Evolutionary conservation across 2,888 invertebrate species (phyloP).

Genomic region (Apocheima hispidaria): DNA sequence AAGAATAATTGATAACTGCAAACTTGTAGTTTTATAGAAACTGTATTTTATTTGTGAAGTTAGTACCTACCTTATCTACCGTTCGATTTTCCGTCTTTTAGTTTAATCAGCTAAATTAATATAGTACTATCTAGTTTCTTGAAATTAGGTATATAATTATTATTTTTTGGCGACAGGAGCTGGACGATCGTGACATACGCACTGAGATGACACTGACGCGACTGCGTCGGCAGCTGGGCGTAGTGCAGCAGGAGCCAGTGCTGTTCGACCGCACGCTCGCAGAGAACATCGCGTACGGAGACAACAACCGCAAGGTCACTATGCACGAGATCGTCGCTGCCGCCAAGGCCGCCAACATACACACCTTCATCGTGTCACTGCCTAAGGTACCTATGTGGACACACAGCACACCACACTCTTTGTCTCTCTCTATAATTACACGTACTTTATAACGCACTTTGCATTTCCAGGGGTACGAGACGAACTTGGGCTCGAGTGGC

Average conservation of each 20-base stretch:
- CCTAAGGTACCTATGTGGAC: constrained; percentile 85
- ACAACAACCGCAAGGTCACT: constrained; percentile 88
- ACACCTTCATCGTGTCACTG: constrained; percentile 90
- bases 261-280: constrained; percentile 93
- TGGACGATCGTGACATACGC: constrained; percentile 86
- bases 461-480: constrained; percentile 87
- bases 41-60: neutral
- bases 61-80: neutral
- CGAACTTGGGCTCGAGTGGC: constrained; percentile 89
- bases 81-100: no score
- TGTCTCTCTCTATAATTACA: neutral
- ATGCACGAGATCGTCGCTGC: constrained; percentile 91
- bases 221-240: constrained; percentile 90
- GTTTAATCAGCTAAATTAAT: no score
- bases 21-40: neutral
- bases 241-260: constrained; percentile 94
- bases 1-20: neutral
- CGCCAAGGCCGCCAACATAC: constrained; percentile 92
- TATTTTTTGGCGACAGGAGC: constrained; percentile 60
- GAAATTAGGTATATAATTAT: no score
- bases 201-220: constrained; percentile 87
- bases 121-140: no score
- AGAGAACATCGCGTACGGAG: constrained; percentile 95
- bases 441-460: neutral
- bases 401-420: neutral